phyloP scores from a whole-genome alignment of 2,797 vertebrate genomes.

The Molossus molossus region DNA sequence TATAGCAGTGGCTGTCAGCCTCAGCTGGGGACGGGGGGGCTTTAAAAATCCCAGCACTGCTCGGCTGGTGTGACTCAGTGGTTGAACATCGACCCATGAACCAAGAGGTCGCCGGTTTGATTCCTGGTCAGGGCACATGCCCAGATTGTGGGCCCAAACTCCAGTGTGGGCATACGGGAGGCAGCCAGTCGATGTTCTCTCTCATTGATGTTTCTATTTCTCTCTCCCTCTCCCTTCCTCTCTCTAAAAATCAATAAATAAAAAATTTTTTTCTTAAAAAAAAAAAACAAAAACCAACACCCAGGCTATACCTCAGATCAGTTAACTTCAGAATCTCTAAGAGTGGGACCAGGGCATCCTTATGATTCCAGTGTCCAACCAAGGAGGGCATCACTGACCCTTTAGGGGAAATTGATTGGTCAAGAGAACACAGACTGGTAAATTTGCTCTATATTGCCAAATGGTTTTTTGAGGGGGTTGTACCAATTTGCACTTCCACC shows the following conservation, averaged over 20 bases:
- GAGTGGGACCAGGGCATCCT: neutral
- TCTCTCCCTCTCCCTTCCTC: too few relatives aligned
- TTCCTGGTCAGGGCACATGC: too few relatives aligned
- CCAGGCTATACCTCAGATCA: neutral
- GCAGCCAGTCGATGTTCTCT: too few relatives aligned
- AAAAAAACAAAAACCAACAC: too few relatives aligned
- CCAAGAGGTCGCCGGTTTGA: too few relatives aligned
- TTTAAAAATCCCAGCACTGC: neutral
- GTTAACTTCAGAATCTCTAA: neutral
- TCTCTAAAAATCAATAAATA: too few relatives aligned
- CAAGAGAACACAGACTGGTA: neutral
- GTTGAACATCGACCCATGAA: too few relatives aligned
- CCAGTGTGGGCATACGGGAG: too few relatives aligned
- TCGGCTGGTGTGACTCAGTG: too few relatives aligned
- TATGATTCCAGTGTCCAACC: neutral
- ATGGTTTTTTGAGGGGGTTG: accelerated
- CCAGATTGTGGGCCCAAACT: too few relatives aligned
- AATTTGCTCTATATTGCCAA: neutral
- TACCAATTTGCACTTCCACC: neutral
- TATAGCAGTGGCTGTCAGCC: neutral
- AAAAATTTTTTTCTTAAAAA: too few relatives aligned
- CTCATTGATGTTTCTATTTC: too few relatives aligned
- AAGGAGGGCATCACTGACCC: neutral
- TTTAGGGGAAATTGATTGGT: neutral
- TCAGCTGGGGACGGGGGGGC: neutral